These are phyloP conservation scores for Apotomis capreana DNA, from an alignment of 2,888 invertebrate genomes.

Conservation along the genomic window DNA sequence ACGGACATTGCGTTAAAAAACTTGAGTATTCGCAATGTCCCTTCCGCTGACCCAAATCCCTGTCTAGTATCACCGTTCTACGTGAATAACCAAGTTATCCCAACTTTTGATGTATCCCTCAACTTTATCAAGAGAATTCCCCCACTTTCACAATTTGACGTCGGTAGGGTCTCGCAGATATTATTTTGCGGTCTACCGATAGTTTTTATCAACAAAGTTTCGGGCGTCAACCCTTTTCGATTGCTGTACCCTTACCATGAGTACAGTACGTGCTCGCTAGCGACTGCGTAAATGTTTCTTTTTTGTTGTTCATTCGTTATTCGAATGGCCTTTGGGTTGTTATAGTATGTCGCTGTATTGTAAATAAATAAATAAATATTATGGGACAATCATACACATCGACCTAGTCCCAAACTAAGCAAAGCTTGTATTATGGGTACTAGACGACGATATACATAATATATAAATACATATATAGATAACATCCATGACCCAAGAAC, in stretches of 20 bases:
- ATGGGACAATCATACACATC: too few relatives aligned
- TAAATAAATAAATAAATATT: too few relatives aligned
- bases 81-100: conserved; percentile 44
- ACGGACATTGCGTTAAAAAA: conserved; percentile 27
- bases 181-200: conserved; percentile 33
- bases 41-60: conserved; percentile 35
- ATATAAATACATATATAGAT: too few relatives aligned
- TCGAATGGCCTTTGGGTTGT: too few relatives aligned
- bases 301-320: too few relatives aligned
- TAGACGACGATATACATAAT: too few relatives aligned
- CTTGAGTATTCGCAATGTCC: conserved; percentile 27
- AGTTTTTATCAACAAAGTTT: conserved; percentile 46
- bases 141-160: conserved; percentile 46
- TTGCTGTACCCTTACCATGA: conserved; percentile 1
- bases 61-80: conserved; percentile 33
- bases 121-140: conserved; percentile 43
- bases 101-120: conserved; percentile 46
- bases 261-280: too few relatives aligned
- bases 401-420: too few relatives aligned
- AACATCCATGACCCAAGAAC: too few relatives aligned
- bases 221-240: conserved; percentile 42
- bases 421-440: too few relatives aligned
- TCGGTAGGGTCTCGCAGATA: conserved; percentile 41
- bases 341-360: too few relatives aligned
- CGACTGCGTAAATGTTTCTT: too few relatives aligned